Base-by-base conservation (phyloP, 2,797 vertebrate species). In the Rhinatrema bivittatum region DNA sequence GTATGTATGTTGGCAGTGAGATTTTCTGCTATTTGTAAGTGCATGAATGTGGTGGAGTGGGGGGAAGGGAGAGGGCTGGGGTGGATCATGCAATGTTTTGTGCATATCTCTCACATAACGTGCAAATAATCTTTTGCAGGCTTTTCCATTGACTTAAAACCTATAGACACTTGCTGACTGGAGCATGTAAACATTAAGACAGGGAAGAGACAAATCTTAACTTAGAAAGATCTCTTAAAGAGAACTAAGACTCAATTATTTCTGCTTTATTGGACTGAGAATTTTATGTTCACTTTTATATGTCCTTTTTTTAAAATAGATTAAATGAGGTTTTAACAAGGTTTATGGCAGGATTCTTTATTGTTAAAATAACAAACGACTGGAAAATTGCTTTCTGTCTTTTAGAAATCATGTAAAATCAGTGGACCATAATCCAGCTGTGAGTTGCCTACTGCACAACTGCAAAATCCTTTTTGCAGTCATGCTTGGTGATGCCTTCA, bases 251-350 rank as follows among this genome's bases (percentile, higher is more conserved):
- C 44, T 56, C 46, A 32, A 44, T 70, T 70, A 66, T 74, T 76
- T 65, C 58, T 65, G 50, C 56, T 67, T 59, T 64, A 65, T 72
- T 56, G 65, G 56, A 72, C 27, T 57, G 60, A 51, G 46, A 66
- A 70, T 61, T 75, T 42, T 56, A 62, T 64, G 32, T 57, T 60
- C 43, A 41, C 57, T 54, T 53, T 51, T 75, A 75, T 80, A 73
- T 72, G 77, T 70, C 65, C 78, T 65, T 66, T 53, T 62, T 70
- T 67, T 67, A 65, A 62, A 65, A 68, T 60, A 49, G 59, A 70
- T 72, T 65, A 70, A 77, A 75, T 72, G 69, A 68, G 54, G 46
- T 69, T 81, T 81, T 76, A 80, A 82, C 67, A 78, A 74, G 70
- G 64, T 42, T 74, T 74, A 66, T 71, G 53, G 74, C 60, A 42